Evolutionary conservation across 2,113 vertebrate species (phyloP), one percentile per base, ranked within the genome.

Genomic region (Rhinolophus ferrumequinum): DNA sequence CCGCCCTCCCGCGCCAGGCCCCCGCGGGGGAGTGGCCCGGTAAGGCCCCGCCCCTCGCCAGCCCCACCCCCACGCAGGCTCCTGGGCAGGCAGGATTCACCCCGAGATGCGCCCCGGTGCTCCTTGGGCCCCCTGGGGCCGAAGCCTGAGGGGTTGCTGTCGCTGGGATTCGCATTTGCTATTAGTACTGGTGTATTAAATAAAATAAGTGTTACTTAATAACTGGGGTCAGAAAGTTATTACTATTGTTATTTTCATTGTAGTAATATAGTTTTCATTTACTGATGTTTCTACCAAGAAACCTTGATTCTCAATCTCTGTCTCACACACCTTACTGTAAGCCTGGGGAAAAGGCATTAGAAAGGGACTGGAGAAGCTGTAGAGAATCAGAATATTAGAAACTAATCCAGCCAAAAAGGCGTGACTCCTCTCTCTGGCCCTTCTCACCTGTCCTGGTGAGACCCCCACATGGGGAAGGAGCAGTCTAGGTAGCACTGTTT

Each of bases 111-210:
- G 30, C 54, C 22, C 3, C 0, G 0, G 21, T 0, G 4, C 11
- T 24, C 14, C 0, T 1, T 8, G 44, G 8, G 15, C 44, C 35
- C 14, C 16, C 0, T 0, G 8, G 3, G 30, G 22, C 38, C 2
- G 22, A 41, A n/a, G 18, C 66, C 66, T 1, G 22, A 21, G n/a
- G 64, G n/a, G 9, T 24, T 14, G 79, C 11, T 54, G 30, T 19
- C 67, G 38, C 82, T 0, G 54, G 50, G 33, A 10, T 33, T 50
- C n/a, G 9, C 3, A 4, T 35, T 13, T 47, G 58, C 38, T 54
- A 28, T 35, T 41, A 12, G 66, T 19, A 35, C 44, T 60, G 24
- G 41, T 26, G 69, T 9, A 4, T 60, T 58, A 35, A 52, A 30
- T 69, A 52, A 69, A 64, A 54, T 66, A 73, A 73, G 62, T 16